Evolutionary conservation across 1,140 invertebrate species (phyloP).

Genomic region (Drosophila ercepeae): DNA sequence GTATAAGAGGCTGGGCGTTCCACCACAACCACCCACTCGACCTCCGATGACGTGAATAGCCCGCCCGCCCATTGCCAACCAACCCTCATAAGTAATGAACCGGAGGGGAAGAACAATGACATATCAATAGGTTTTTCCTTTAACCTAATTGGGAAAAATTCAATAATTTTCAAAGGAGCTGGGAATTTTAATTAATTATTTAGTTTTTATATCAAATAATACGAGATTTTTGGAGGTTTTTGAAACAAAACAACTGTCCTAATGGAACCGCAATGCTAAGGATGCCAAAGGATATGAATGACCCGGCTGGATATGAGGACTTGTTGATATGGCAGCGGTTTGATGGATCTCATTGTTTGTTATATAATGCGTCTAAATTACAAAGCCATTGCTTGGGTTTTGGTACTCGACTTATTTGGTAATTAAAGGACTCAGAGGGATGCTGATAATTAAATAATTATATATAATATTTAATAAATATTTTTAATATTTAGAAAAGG

Average conservation of each 20-base stretch:
- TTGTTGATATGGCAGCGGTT: conserved; percentile 69
- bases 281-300: conserved; percentile 5
- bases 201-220: too few relatives aligned
- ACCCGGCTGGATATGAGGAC: conserved; percentile 31
- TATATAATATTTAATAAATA: too few relatives aligned
- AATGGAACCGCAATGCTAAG: conserved; percentile 54
- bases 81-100: conserved; percentile 15
- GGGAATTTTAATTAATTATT: too few relatives aligned
- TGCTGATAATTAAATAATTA: not conserved
- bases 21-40: conserved; percentile 3
- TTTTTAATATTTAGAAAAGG: too few relatives aligned
- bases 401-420: not conserved
- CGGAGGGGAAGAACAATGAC: conserved; percentile 5
- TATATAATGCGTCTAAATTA: conserved; percentile 23
- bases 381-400: not conserved
- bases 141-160: conserved; percentile 38
- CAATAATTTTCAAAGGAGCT: not conserved
- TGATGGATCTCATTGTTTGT: conserved; percentile 32
- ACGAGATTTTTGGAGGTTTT: too few relatives aligned
- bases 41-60: conserved; percentile 34
- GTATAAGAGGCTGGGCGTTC: conserved; percentile 15
- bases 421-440: not conserved
- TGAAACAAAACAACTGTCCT: conserved; percentile 52
- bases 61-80: conserved; percentile 8
- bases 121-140: conserved; percentile 19